phyloP scores from a whole-genome alignment of 2,113 vertebrate species.

The Pseudonaja textilis region DNA sequence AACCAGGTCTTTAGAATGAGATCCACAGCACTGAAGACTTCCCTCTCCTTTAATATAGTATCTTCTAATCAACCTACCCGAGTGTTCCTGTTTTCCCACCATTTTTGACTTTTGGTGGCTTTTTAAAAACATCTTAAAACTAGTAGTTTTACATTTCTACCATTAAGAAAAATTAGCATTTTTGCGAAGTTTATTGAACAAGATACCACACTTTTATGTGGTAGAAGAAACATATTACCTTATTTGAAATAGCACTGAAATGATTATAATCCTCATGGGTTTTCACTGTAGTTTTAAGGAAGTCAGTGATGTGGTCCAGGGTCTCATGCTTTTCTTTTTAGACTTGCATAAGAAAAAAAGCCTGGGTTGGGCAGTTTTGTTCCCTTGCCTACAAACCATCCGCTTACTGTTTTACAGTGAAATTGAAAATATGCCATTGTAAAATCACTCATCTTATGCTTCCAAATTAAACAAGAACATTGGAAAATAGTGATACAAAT shows the following conservation, averaged over 20 bases:
- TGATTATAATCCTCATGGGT: background rate
- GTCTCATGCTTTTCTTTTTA: background rate
- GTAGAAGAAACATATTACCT: background rate
- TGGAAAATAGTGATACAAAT: background rate
- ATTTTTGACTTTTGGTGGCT: background rate
- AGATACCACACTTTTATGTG: background rate
- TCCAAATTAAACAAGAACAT: background rate
- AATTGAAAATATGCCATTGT: background rate
- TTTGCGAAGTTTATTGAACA: background rate
- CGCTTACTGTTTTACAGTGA: background rate
- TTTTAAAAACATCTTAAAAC: background rate
- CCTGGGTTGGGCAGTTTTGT: background rate
- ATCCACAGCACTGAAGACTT: background rate
- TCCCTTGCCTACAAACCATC: background rate
- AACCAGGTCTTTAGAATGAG: background rate
- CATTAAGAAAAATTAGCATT: background rate
- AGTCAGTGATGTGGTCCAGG: no score
- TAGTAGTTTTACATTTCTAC: background rate
- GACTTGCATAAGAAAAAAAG: background rate
- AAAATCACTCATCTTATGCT: background rate
- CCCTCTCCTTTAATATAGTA: background rate
- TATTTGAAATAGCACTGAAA: background rate
- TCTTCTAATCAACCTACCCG: background rate
- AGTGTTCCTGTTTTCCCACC: no score
- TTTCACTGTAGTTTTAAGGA: background rate